Percentiles rank a stretch among this genome's conserved stretches.
These are phyloP conservation scores for Rhinopomastus cyanomelas DNA, from an alignment of 2,113 vertebrate genomes.

Conservation along the genomic window DNA sequence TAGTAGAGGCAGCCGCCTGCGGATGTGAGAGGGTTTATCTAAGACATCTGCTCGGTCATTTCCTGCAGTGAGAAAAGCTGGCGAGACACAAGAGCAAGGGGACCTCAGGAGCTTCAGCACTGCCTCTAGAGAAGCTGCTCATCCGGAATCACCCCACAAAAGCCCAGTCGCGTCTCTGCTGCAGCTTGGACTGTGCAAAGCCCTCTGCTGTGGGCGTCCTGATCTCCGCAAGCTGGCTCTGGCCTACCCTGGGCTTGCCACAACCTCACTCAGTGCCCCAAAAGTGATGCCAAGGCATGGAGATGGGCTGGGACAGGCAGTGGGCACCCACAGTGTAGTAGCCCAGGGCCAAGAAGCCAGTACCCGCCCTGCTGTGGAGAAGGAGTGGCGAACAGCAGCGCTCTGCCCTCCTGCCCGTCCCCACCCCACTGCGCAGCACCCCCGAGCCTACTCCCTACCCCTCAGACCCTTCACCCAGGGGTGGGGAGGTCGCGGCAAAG, in stretches of 20 bases:
- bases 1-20: constrained; percentile 86
- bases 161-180: neutral
- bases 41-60: neutral
- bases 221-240: accelerated
- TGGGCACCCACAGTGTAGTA: accelerated
- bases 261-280: accelerated
- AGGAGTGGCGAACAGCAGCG: accelerated
- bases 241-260: accelerated
- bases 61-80: neutral
- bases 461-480: neutral
- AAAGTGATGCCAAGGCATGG: accelerated
- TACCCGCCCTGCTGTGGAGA: neutral
- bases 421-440: neutral
- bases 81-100: too few relatives aligned
- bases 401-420: neutral
- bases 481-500: neutral
- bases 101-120: neutral
- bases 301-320: accelerated
- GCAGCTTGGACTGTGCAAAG: neutral
- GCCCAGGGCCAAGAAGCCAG: neutral
- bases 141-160: accelerated
- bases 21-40: neutral
- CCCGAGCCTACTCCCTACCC: neutral
- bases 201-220: accelerated
- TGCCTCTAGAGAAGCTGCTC: neutral